These are phyloP conservation scores for Craterocephalus amniculus DNA, from an alignment of 2,797 vertebrate genomes.

Conservation along the genomic window DNA sequence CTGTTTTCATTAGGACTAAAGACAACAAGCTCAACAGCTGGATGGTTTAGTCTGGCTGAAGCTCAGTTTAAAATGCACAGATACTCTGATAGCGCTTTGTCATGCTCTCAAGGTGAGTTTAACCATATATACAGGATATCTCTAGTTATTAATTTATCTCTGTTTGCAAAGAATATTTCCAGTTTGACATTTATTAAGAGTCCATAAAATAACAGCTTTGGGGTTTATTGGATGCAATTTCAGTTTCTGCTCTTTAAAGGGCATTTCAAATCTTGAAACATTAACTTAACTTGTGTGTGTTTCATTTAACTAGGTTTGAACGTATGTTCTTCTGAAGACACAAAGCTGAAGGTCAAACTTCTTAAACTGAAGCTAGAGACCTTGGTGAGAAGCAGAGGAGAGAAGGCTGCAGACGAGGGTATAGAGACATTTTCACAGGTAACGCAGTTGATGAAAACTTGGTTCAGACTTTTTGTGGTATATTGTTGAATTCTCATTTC, in stretches of 20 bases:
- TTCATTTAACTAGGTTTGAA: conserved; percentile 81
- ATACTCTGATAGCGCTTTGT: conserved; percentile 81
- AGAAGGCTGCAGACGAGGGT: conserved; percentile 85
- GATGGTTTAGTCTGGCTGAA: conserved; percentile 87
- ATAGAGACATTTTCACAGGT: conserved; percentile 88
- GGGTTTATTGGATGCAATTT: neutral
- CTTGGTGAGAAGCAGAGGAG: conserved; percentile 82
- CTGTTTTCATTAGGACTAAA: conserved; percentile 83
- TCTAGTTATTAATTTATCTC: neutral
- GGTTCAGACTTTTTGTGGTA: neutral
- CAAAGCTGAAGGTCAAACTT: conserved; percentile 72
- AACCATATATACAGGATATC: neutral
- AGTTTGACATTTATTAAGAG: neutral
- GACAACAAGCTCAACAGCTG: conserved; percentile 78
- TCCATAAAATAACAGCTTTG: neutral
- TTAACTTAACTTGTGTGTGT: neutral
- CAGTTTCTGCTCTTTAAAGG: neutral
- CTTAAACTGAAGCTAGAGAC: conserved; percentile 85
- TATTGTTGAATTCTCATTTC: neutral
- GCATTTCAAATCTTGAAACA: neutral
- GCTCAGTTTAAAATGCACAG: conserved; percentile 89
- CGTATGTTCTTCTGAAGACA: conserved; percentile 55
- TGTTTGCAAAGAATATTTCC: neutral
- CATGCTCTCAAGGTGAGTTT: conserved; percentile 88
- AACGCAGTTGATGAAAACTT: conserved; percentile 22